Conservation (phyloP, 2,888 invertebrate genomes). For the Drosophila seclusa region DNA sequence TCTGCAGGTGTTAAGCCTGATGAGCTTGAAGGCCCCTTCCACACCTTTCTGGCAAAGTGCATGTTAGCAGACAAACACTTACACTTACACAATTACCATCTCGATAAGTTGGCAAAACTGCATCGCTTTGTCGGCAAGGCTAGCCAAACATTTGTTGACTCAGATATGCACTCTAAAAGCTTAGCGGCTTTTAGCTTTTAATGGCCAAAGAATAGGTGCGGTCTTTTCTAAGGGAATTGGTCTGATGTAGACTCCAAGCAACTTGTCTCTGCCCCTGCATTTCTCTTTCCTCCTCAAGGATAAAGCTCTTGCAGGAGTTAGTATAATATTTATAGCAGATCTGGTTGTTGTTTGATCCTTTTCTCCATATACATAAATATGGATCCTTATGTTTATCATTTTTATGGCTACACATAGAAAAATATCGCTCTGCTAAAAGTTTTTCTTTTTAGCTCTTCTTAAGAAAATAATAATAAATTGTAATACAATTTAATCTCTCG, state of each 20-base stretch:
- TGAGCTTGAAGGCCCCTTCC: neutral
- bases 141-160: neutral
- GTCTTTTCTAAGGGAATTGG: neutral
- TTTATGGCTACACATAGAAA: neutral
- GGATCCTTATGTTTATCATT: neutral
- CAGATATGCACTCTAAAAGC: neutral
- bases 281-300: too few species aligned
- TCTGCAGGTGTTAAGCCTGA: neutral
- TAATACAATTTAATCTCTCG: neutral
- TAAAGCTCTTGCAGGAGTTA: too few species aligned
- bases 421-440: neutral
- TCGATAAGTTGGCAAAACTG: neutral
- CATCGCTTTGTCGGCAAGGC: neutral
- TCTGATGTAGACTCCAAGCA: neutral
- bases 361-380: neutral
- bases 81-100: neutral
- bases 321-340: too few species aligned
- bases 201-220: neutral
- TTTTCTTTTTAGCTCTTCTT: too few species aligned
- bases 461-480: neutral
- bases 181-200: neutral
- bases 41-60: neutral
- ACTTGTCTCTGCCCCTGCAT: neutral
- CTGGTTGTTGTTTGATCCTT: neutral
- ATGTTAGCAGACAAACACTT: neutral